Evolutionary conservation across 2,797 vertebrate genomes (phyloP), one percentile per base, ranked within the genome.

Genomic region (Cyclura pinguis): DNA sequence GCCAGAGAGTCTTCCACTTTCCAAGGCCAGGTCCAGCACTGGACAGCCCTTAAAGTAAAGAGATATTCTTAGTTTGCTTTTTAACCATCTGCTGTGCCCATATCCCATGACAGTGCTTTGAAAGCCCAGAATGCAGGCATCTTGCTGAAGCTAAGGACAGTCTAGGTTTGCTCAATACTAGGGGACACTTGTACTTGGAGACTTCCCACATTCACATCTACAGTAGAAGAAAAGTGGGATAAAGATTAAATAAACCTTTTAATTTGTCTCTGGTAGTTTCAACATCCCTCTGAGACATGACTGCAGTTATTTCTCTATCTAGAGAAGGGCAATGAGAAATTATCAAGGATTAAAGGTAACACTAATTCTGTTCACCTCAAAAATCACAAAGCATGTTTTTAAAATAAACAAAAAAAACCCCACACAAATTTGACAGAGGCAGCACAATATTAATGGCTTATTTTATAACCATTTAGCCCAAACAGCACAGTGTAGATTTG

Each of bases 201-300:
- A 24, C 22, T 47, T 4, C 24, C 76, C 22, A 47, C 47, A 9
- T 27, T 24, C 73, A n/a, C 6, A 32, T 73, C 47, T 52, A 57
- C 82, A 4, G 16, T 82, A 27, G 50, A 52, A 62, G 74, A 77
- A 87, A 32, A 62, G 27, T 22, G 16, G n/a, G 16, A 22, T 72
- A 83, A 50, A 83, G 8, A 7, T 47, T 72, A 88, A 88, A 47
- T 82, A 73, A 88, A 73, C 32, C 35, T 55, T 18, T 85, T 52
- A 29, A n/a, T 86, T 76, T 86, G 38, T 22, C 72, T 50, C 29
- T 24, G 20, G 3, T 84, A 10, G 6, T 84, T 84, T 84, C 38
- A 76, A 64, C 12, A 8, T 18, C 18, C 20, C 20, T 38, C 38
- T 72, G n/a, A 67, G 50, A 69, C 73, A 80, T 6, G 29, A 64